Base-by-base conservation (phyloP, 1,140 invertebrate species). In the Procambarus clarkii region DNA sequence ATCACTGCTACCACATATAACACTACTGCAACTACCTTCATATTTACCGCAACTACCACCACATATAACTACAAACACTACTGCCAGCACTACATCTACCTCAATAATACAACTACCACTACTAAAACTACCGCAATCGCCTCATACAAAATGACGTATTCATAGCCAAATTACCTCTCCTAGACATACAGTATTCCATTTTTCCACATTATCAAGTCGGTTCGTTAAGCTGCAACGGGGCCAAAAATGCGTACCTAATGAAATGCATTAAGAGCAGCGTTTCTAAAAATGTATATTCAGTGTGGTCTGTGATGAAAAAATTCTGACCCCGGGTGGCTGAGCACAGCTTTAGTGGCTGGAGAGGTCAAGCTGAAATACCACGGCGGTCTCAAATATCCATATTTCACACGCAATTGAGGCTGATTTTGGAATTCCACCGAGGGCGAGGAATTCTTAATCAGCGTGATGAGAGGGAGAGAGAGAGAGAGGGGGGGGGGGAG, bases 271-370 rank as follows among this genome's bases (percentile, higher is more conserved):
- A 82, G 80, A 82, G 80, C 48, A 50, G 2, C 18, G n/a, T 82
- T 54, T 82, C 50, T 82, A 82, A 82, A 82, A 81, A 82, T 82
- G 80, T 82, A 60, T 82, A 82, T 82, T 82, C 80, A 82, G 58
- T 3, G 50, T 82, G 78, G 50, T 54, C 4, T 58, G 80, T 82
- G 34, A 54, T 82, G 80, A 50, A 50, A 11, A 45, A 46, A 46
- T 8, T 8, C 5, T 77, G 5, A 5, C 76, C 13, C 13, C 21
- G 71, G 7, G 21, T 13, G 71, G 71, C 54, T 13, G 13, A 13
- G 54, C 8, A 9, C 8, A 58, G 54, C 8, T 58, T 58, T 13
- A 7, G 71, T 1, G 71, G 71, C 34, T n/a, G 71, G 76, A 77
- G 76, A 46, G 45, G 76, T 77, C 34, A 46, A 46, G 76, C 2